phyloP scores from a whole-genome alignment of 2,888 invertebrate species.

The Magallana nippona region DNA sequence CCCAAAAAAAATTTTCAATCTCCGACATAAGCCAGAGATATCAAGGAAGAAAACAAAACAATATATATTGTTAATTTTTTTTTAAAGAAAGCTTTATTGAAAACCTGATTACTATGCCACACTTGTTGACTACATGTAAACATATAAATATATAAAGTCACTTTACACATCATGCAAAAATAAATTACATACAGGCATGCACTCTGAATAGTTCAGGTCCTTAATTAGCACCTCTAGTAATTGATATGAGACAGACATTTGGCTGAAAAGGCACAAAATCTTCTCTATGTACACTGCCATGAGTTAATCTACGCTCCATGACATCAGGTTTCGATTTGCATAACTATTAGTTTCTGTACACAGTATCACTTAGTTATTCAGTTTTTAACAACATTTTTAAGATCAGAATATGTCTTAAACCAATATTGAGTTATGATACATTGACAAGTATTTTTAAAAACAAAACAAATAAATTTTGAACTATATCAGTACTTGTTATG shows the following conservation, averaged over 20 bases:
- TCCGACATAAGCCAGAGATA: background rate
- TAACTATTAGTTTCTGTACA: no score
- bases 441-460: no score
- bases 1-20: no score
- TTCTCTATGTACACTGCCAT: no score
- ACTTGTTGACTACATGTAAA: background rate
- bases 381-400: no score
- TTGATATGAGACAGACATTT: background rate
- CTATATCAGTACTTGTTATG: no score
- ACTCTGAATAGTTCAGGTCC: background rate
- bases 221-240: background rate
- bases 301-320: no score
- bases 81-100: slow-evolving; percentile 2
- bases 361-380: no score
- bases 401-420: no score
- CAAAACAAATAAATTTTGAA: no score
- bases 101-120: background rate
- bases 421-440: no score
- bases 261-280: background rate
- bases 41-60: background rate
- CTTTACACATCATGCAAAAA: slow-evolving; percentile 22
- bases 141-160: background rate
- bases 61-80: background rate
- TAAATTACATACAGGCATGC: background rate
- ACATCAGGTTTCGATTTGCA: no score